Evolutionary conservation across 2,888 invertebrate genomes (phyloP), one percentile per base, ranked within the genome.

Genomic region (Euproctis similis): DNA sequence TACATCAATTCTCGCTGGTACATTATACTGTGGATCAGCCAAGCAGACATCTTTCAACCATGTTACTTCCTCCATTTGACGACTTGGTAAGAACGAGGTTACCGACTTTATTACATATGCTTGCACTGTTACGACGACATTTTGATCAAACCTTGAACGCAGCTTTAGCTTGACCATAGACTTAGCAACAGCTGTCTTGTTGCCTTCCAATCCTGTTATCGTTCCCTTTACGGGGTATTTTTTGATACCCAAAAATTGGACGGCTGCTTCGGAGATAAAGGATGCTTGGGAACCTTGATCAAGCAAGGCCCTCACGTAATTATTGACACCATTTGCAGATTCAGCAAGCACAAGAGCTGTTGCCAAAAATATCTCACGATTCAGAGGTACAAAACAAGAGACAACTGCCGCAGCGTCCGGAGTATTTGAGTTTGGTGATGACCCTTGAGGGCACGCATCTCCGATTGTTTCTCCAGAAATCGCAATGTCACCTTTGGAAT

Each of bases 281-380:
- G 26, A 26, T 7, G 18, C 26, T 12, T 12, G 26, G 4, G 26
- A 26, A 5, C 26, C 26, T 7, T 26, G 26, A 18, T 18, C 26
- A 5, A 26, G n/a, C 11, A 26, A n/a, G 8, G 18, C 11, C n/a
- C 26, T 10, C 8, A 26, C 5, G 7, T n/a, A n/a, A 3, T n/a
- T 8, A 12, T 6, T 12, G 2, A 12, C 4, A 8, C 4, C 26
- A 9, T 24, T 24, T 4, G n/a, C n/a, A n/a, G 19, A n/a, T n/a
- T 8, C 19, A 4, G 8, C 19, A n/a, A 8, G n/a, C n/a, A 19
- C 19, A 8, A 19, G 8, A 8, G 19, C 19, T 8, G 24, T 24
- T 14, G 24, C 24, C 9, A 24, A 24, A 14, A 24, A 4, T 12
- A 24, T 16, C n/a, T 24, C 9, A 16, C 10, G 12, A 2, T n/a